Percentiles rank a stretch among this genome's conserved stretches.
These are phyloP conservation scores for Thermophis baileyi DNA, from an alignment of 2,113 vertebrate genomes.

Conservation along the genomic window DNA sequence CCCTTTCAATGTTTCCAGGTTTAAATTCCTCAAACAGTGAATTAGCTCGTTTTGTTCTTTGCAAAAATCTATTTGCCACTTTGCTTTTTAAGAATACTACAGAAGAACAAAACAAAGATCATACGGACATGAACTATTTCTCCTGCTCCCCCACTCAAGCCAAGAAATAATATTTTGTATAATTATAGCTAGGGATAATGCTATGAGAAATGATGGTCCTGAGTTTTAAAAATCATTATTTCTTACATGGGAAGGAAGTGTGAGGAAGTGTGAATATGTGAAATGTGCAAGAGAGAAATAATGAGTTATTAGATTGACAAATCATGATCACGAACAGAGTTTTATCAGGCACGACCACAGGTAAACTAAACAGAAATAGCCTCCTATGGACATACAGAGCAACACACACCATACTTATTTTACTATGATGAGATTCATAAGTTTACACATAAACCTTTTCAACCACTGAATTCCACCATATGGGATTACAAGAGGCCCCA, in stretches of 20 bases:
- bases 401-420: background rate
- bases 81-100: slow-evolving; percentile 79
- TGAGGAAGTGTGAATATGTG: background rate
- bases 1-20: slow-evolving; percentile 84
- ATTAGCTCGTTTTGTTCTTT: slow-evolving; percentile 78
- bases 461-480: background rate
- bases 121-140: background rate
- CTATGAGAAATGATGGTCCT: background rate
- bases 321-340: background rate
- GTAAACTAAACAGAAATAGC: background rate
- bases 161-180: background rate
- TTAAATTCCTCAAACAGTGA: slow-evolving; percentile 76
- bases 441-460: background rate
- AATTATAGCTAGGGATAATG: background rate
- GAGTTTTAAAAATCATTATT: background rate
- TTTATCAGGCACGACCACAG: background rate
- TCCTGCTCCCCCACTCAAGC: background rate
- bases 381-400: background rate
- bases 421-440: background rate
- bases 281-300: background rate
- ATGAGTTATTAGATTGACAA: background rate
- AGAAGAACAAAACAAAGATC: background rate
- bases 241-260: background rate
- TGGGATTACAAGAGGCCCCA: background rate
- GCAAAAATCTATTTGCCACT: slow-evolving; percentile 73